A percentile compares a stretch with the other conserved stretches of the same genome.
phyloP scores from a whole-genome alignment of 2,888 invertebrate genomes.

The Thecophora atra region DNA sequence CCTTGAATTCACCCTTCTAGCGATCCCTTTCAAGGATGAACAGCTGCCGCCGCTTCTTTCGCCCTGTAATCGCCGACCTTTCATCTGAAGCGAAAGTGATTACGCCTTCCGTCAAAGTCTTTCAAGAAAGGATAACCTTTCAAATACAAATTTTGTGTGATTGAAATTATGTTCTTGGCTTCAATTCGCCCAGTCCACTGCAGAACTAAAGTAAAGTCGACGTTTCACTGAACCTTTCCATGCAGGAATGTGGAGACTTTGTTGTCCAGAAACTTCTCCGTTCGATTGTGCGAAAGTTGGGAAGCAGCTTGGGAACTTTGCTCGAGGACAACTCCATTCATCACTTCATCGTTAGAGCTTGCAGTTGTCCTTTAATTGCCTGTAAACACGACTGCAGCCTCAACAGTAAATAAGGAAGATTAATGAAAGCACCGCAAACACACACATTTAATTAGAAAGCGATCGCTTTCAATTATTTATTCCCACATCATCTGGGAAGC shows the following conservation, averaged over 20 bases:
- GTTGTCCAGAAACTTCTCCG: too few relatives aligned
- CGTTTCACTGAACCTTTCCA: too few relatives aligned
- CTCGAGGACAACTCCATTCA: constrained; percentile 15
- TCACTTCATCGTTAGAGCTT: not conserved
- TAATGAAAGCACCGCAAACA: constrained; percentile 6
- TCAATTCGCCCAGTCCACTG: too few relatives aligned
- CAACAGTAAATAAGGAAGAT: constrained; percentile 12
- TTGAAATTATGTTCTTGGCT: too few relatives aligned
- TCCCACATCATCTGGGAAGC: constrained; percentile 7
- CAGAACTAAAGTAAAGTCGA: too few relatives aligned
- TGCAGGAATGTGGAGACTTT: too few relatives aligned
- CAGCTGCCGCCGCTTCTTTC: constrained; percentile 12
- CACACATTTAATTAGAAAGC: constrained; percentile 34
- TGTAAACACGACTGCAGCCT: not conserved
- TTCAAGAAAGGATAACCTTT: too few relatives aligned
- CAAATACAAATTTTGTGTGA: too few relatives aligned
- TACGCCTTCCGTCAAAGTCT: too few relatives aligned
- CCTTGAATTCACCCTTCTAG: not conserved
- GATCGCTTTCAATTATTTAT: constrained; percentile 32
- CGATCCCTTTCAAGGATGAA: not conserved
- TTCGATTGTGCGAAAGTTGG: too few relatives aligned
- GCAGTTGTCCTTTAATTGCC: not conserved
- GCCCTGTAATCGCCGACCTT: too few relatives aligned
- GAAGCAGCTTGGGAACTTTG: not conserved
- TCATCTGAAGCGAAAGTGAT: not conserved